Conservation (phyloP, 2,113 vertebrate species). For the Catharus bicknelli region DNA sequence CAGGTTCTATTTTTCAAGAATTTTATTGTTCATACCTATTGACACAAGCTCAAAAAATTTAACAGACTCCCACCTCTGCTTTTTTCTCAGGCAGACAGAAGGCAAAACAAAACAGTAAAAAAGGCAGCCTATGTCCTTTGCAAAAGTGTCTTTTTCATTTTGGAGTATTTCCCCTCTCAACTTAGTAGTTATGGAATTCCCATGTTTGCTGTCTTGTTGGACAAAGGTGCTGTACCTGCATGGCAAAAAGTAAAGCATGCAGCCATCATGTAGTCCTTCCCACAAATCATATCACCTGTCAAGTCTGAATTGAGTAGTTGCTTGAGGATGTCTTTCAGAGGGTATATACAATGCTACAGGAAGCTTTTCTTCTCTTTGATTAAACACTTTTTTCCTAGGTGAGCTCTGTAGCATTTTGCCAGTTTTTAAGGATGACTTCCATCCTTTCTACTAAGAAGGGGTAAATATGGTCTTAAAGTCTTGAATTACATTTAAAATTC, state of each 20-base stretch:
- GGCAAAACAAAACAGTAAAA: neutral
- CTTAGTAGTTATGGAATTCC: neutral
- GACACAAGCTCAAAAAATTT: neutral
- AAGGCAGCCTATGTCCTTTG: neutral
- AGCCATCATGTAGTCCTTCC: neutral
- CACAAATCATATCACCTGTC: neutral
- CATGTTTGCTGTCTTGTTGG: neutral
- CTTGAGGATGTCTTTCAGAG: neutral
- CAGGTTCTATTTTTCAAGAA: neutral
- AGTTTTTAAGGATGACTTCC: neutral
- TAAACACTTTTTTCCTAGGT: neutral
- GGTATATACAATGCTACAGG: neutral
- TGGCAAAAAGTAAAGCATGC: neutral
- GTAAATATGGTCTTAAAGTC: neutral
- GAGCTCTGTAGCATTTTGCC: neutral
- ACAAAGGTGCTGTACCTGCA: neutral
- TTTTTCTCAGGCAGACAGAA: neutral
- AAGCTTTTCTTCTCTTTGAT: neutral
- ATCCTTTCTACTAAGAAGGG: neutral
- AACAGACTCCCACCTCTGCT: neutral
- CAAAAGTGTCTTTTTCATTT: neutral
- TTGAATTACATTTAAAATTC: neutral
- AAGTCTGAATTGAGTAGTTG: neutral
- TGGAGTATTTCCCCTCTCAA: neutral
- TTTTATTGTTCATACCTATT: neutral